Evolutionary conservation across 2,888 invertebrate genomes (phyloP).

Genomic region (Eristalis tenax): DNA sequence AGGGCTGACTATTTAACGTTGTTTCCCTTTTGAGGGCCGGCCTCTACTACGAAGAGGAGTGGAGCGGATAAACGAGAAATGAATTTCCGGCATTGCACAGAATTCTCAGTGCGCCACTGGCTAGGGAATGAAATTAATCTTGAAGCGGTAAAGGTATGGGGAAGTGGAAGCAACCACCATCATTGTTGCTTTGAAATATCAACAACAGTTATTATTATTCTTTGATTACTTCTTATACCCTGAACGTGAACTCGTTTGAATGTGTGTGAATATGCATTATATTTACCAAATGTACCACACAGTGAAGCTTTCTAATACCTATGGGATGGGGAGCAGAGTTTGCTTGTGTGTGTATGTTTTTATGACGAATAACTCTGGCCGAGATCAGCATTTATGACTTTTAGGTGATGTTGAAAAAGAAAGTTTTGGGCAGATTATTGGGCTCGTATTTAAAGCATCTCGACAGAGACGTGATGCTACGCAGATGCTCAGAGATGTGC

Average conservation of each 20-base stretch:
- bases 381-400: constrained; percentile 7
- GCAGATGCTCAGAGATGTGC: constrained; percentile 68
- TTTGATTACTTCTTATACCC: constrained; percentile 51
- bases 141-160: constrained; percentile 53
- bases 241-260: constrained; percentile 4
- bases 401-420: constrained; percentile 40
- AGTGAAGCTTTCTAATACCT: constrained; percentile 42
- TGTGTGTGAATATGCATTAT: background rate
- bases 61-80: constrained; percentile 41
- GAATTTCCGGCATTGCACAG: constrained; percentile 58
- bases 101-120: background rate
- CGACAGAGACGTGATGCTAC: constrained; percentile 59
- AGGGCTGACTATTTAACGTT: background rate
- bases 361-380: constrained; percentile 51
- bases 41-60: background rate
- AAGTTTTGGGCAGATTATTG: constrained; percentile 53
- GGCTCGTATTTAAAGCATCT: constrained; percentile 69
- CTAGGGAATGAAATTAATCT: constrained; percentile 49
- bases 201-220: constrained; percentile 55
- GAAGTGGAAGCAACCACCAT: constrained; percentile 34
- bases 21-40: constrained; percentile 10
- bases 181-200: constrained; percentile 24
- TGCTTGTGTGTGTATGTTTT: background rate
- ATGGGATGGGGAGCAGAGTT: background rate
- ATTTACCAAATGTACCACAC: constrained; percentile 17